Conservation (phyloP, 2,113 vertebrate species). For the Ardeotis arabs region DNA sequence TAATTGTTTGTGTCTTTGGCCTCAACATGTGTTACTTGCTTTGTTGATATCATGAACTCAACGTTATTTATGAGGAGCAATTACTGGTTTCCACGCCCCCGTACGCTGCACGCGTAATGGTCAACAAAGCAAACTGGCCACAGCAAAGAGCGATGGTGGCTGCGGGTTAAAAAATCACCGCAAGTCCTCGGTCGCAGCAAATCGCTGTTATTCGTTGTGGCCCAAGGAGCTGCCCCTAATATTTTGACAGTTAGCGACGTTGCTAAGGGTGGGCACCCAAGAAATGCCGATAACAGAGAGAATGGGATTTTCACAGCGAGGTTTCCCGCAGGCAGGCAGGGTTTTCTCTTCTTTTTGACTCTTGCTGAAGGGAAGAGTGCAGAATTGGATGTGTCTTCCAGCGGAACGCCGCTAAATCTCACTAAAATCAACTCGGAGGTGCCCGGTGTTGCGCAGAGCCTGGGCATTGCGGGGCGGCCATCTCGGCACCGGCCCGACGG, state of each 20-base stretch:
- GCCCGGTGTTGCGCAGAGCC: accelerated
- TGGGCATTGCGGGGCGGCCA: accelerated
- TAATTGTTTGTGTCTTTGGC: constrained; percentile 25
- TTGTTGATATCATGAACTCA: not conserved
- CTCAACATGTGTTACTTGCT: not conserved
- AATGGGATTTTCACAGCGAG: not conserved
- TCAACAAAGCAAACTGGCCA: not conserved
- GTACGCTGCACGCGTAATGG: accelerated
- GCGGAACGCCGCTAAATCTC: not conserved
- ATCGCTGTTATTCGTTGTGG: not conserved
- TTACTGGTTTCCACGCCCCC: not conserved
- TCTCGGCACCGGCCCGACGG: not conserved
- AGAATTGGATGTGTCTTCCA: not conserved
- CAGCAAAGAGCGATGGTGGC: not conserved
- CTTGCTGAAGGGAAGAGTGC: not conserved
- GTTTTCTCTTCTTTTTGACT: not conserved
- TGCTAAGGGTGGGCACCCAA: not conserved
- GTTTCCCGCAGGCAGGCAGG: not conserved
- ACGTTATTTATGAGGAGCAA: not conserved
- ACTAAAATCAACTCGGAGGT: not conserved
- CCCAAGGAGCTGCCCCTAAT: not conserved
- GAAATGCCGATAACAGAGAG: accelerated
- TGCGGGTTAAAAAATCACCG: not conserved
- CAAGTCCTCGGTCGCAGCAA: not conserved
- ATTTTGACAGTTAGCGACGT: not conserved